Evolutionary conservation across 2,113 vertebrate species (phyloP).

Genomic region (Phrynosoma blainvillii): DNA sequence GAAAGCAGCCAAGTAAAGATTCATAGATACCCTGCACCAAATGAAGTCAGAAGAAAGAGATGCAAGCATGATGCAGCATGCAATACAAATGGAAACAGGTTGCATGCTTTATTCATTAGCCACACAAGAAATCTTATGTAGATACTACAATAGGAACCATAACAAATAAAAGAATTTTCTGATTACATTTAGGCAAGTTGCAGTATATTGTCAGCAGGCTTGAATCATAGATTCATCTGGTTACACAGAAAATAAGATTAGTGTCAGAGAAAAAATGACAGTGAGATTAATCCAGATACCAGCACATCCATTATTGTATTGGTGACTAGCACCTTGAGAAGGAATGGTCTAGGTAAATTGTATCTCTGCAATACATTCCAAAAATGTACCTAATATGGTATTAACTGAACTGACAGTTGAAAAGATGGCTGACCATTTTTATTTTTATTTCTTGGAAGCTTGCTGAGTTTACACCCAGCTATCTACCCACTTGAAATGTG

Average conservation of each 20-base stretch:
- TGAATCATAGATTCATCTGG: slow-evolving; percentile 51
- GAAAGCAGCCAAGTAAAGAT: background rate
- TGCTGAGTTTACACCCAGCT: background rate
- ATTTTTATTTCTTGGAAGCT: background rate
- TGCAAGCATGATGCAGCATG: slow-evolving; percentile 49
- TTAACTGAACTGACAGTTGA: background rate
- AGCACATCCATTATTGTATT: slow-evolving; percentile 35
- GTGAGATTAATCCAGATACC: slow-evolving; percentile 71
- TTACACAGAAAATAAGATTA: slow-evolving; percentile 49
- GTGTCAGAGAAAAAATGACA: slow-evolving; percentile 61
- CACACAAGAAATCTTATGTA: slow-evolving; percentile 42
- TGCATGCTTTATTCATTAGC: slow-evolving; percentile 51
- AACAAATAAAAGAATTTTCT: slow-evolving; percentile 21
- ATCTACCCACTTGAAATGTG: background rate
- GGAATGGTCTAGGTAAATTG: slow-evolving; percentile 17
- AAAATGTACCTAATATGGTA: background rate
- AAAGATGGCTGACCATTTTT: background rate
- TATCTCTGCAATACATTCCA: slow-evolving; percentile 30
- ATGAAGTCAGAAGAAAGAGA: slow-evolving; percentile 33
- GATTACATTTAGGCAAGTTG: slow-evolving; percentile 42
- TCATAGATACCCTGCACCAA: slow-evolving; percentile 4
- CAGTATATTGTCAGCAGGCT: slow-evolving; percentile 19
- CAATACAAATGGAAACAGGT: slow-evolving; percentile 48
- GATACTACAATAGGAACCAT: slow-evolving; percentile 23
- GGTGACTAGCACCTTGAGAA: slow-evolving; percentile 6